Conservation (phyloP, 2,797 vertebrate genomes). For the Alouatta caraya region DNA sequence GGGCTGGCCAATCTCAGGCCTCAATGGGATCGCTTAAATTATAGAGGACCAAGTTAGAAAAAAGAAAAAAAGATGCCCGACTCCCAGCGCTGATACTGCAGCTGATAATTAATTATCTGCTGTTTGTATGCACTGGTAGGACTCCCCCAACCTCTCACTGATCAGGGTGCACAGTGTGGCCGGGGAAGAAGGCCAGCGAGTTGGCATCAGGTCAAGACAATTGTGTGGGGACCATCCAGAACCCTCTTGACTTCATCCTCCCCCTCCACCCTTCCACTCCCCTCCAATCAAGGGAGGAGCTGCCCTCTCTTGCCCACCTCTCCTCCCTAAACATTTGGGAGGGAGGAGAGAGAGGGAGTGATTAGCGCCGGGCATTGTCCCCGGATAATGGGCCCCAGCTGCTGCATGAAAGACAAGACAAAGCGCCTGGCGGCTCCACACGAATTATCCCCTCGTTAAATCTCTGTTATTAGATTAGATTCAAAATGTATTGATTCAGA, state of each 20-base stretch:
- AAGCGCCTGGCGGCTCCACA: conserved; percentile 84
- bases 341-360: conserved; percentile 60
- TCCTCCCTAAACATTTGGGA: neutral
- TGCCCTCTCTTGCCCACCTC: conserved; percentile 51
- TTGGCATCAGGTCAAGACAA: neutral
- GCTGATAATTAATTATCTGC: conserved; percentile 61
- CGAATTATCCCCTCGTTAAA: conserved; percentile 87
- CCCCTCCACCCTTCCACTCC: neutral
- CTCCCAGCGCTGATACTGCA: neutral
- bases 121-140: neutral
- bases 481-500: conserved; percentile 85
- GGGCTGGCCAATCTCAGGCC: conserved; percentile 54
- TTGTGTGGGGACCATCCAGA: neutral
- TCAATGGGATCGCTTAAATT: conserved; percentile 51
- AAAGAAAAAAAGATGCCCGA: neutral
- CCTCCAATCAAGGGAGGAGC: neutral
- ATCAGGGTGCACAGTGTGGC: neutral
- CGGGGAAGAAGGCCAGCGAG: neutral
- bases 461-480: conserved; percentile 88
- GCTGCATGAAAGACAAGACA: conserved; percentile 68
- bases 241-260: neutral
- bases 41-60: conserved; percentile 61
- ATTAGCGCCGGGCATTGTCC: conserved; percentile 76
- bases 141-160: neutral
- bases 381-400: conserved; percentile 83